Evolutionary conservation across 2,888 invertebrate genomes (phyloP).

Genomic region (Didymodactylos carnosus): DNA sequence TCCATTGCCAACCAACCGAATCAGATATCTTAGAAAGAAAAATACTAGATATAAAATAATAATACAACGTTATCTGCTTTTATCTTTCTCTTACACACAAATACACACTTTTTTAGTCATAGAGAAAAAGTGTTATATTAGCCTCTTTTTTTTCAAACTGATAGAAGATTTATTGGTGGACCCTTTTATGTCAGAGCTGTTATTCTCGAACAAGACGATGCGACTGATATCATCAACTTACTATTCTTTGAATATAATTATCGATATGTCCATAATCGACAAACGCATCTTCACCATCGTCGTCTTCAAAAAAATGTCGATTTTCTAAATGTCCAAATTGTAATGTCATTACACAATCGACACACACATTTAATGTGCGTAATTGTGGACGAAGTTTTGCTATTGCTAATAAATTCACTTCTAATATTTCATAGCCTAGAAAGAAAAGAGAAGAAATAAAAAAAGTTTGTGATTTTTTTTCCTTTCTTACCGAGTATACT

Average conservation of each 20-base stretch:
- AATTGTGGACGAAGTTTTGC: conserved; percentile 7
- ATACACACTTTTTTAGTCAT: no score
- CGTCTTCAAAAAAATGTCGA: conserved; percentile 7
- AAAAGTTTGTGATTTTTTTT: not conserved
- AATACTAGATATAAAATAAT: no score
- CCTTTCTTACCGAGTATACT: not conserved
- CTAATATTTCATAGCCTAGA: conserved; percentile 12
- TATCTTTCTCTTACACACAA: no score
- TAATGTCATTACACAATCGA: conserved; percentile 11
- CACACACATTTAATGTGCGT: conserved; percentile 5
- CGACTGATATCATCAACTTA: not conserved
- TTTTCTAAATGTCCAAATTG: conserved; percentile 11
- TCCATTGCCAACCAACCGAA: not conserved
- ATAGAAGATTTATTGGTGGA: no score
- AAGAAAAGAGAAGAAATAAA: not conserved
- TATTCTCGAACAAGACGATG: no score
- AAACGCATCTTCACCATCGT: conserved; percentile 13
- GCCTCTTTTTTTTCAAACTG: no score
- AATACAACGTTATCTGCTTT: no score
- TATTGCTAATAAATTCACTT: conserved; percentile 12
- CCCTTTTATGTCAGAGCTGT: no score
- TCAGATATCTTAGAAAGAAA: not conserved
- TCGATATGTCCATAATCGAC: conserved; percentile 10
- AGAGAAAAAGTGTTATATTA: no score
- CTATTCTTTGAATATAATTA: not conserved